phyloP scores from a whole-genome alignment of 2,888 invertebrate genomes.

The Epirrhoe alternata region DNA sequence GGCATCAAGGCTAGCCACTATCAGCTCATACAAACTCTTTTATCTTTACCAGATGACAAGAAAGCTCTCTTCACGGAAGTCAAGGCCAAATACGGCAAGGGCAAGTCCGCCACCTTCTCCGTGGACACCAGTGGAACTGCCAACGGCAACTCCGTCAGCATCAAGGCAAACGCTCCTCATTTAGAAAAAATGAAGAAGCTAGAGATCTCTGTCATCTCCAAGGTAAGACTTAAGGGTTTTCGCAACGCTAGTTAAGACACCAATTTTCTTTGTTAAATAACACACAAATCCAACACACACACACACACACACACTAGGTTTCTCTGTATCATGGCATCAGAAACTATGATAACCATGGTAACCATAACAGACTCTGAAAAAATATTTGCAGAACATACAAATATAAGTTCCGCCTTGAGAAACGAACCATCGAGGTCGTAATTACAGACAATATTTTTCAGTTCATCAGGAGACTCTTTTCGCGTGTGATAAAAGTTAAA shows the following conservation, averaged over 20 bases:
- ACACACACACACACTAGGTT: too few species aligned
- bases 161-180: constrained; percentile 67
- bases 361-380: too few species aligned
- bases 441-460: too few species aligned
- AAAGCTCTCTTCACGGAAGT: constrained; percentile 61
- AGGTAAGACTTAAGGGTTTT: constrained; percentile 53
- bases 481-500: not conserved
- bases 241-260: not conserved
- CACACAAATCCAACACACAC: too few species aligned
- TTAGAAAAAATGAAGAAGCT: constrained; percentile 80
- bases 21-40: not conserved
- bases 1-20: too few species aligned
- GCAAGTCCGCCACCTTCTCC: constrained; percentile 72
- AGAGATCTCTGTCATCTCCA: constrained; percentile 76
- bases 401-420: too few species aligned
- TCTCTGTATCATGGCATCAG: too few species aligned
- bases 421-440: too few species aligned
- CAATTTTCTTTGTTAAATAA: not conserved
- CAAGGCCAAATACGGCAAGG: constrained; percentile 74
- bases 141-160: constrained; percentile 56
- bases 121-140: constrained; percentile 62
- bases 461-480: too few species aligned
- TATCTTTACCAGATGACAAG: constrained; percentile 58
- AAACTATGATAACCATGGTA: too few species aligned
- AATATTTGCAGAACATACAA: too few species aligned